These are phyloP conservation scores for Sinonovacula constricta DNA, from an alignment of 1,140 invertebrate genomes.

Conservation along the genomic window DNA sequence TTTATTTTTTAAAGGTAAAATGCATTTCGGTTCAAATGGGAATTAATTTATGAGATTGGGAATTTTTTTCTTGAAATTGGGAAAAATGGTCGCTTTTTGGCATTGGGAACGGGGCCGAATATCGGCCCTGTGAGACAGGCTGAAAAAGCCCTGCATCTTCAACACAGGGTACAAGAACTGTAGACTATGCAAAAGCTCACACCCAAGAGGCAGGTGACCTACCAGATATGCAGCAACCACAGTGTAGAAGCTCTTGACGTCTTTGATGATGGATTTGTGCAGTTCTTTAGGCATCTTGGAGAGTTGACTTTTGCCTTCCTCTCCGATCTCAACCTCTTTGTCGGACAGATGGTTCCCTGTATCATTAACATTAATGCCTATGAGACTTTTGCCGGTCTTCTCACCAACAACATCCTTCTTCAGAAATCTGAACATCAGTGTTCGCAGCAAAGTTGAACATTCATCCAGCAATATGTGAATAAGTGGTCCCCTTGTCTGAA, in stretches of 20 bases:
- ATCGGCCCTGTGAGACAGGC: too few species aligned
- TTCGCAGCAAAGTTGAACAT: conserved; percentile 5
- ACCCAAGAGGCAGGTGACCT: conserved; percentile 4
- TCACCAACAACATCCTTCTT: background rate
- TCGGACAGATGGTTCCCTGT: conserved; percentile 12
- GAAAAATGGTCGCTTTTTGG: too few species aligned
- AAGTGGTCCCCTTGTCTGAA: too few species aligned
- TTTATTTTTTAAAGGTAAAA: too few species aligned
- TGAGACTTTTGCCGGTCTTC: conserved; percentile 3
- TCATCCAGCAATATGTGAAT: conserved; percentile 13
- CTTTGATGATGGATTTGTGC: conserved; percentile 8
- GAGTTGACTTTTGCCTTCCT: conserved; percentile 17
- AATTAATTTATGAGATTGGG: too few species aligned
- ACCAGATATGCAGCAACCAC: conserved; percentile 21
- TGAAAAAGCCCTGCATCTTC: too few species aligned
- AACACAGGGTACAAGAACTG: conserved; percentile 23
- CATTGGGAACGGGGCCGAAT: too few species aligned
- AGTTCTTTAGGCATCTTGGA: conserved; percentile 31
- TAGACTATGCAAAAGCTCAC: conserved; percentile 13
- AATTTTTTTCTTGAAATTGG: too few species aligned
- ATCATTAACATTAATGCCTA: conserved; percentile 26
- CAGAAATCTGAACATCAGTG: too few species aligned
- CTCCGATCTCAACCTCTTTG: too few species aligned
- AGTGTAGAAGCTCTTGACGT: conserved; percentile 25
- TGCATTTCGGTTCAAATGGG: too few species aligned